Base-by-base conservation (phyloP, 2,888 invertebrate species). In the Halictus quadricinctus region DNA sequence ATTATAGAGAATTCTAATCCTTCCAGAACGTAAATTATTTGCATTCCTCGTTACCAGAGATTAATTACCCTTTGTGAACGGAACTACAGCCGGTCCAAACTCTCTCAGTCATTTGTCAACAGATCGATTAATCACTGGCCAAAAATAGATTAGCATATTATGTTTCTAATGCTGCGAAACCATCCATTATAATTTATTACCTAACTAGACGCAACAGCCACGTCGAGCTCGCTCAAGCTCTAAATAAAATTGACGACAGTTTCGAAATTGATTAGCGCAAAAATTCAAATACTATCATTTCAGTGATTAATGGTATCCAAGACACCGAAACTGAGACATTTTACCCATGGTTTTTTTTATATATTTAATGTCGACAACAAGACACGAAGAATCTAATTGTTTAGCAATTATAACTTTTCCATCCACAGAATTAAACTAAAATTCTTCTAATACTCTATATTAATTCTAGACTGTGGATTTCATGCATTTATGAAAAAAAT, bases 111-210 rank as follows among this genome's bases (percentile, higher is more conserved):
- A 66, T 88, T 88, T 88, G 87, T 87, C 85, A 84, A 83, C 72
- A 43, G 36, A 43, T 64, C 81, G 64, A 88, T 88, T 88, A 88
- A 88, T 84, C 84, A 84, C 70, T 58, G 46, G 29, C 54, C 69
- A 46, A 82, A 85, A 81, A 87, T 87, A 84, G 76, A 86, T 80
- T 80, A 84, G 72, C 77, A 72, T 76, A 87, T 85, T 79, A 85
- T 78, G 66, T 81, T 85, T 85, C 84, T 83, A 84, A 84, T 81
- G 72, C 80, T 72, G 64, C 73, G 60, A 72, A 74, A 83, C 58
- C 73, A 84, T 85, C 77, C 75, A 76, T 88, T 84, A 81, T 85
- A 82, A 88, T 88, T 82, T 75, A 88, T 88, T 83, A 73, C 41
- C 74, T 50, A 60, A 43, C 72, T 54, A 46, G n/a, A 54, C 66